Base-by-base conservation (phyloP, 2,797 vertebrate genomes). In the Channa striata region DNA sequence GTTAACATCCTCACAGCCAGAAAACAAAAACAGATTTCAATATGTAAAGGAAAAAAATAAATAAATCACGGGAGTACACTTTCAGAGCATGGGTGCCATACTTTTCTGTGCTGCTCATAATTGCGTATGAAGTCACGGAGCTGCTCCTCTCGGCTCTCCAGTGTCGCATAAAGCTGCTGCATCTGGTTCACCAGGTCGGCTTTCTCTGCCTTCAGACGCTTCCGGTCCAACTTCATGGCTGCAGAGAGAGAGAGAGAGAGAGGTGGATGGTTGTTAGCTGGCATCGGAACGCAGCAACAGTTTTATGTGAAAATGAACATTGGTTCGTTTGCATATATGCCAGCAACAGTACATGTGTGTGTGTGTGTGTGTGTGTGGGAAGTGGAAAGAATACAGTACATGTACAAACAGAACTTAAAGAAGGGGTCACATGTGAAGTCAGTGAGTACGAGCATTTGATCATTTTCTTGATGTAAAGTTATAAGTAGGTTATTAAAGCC, bases 211-310 rank as follows among this genome's bases (percentile, higher is more conserved):
- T 98, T 98, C 84, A 99, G 93, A 59, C 98, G 96, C 87, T 97
- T 98, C 16, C 98, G 95, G 84, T 99, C 98, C 0, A 96, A 96
- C 87, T 99, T 99, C 98, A 99, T 99, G 86, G 98, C 98, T 99
- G 90, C 0, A 62, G 53, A 11, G 63, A 60, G 25, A 59, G n/a
- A 57, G 56, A 56, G 6, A 34, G 36, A 2, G 36, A 30, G 53
- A 21, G 1, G 25, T n/a, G n/a, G n/a, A n/a, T n/a, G n/a, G n/a
- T n/a, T 44, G 4, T 25, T 47, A 33, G 59, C 21, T 19, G 49
- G 20, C 16, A 23, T 25, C 23, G 53, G 16, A 68, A 39, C 56
- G 19, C 11, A 21, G 14, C 25, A 13, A 21, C n/a, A 25, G 40
- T 16, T 30, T 30, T 30, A 8, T n/a, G n/a, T n/a, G n/a, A n/a